A percentile compares a stretch with the other conserved stretches of the same genome.
Conservation (phyloP, 2,888 invertebrate species). For the Pyrgus malvae region DNA sequence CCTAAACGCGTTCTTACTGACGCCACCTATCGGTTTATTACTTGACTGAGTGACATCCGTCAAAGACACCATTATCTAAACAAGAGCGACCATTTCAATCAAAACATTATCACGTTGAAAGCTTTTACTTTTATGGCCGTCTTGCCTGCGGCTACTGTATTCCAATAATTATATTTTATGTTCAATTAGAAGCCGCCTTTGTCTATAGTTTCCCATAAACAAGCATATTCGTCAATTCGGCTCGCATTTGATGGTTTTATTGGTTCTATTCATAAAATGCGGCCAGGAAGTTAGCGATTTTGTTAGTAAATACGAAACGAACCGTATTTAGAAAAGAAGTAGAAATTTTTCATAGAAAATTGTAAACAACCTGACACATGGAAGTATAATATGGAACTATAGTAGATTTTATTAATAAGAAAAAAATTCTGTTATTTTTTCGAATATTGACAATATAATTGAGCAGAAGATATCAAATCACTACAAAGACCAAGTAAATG, state of each 20-base stretch:
- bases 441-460: no score
- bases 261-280: constrained; percentile 45
- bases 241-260: constrained; percentile 50
- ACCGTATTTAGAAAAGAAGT: no score
- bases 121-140: constrained; percentile 39
- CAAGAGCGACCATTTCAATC: constrained; percentile 15
- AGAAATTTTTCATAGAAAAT: no score
- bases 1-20: no score
- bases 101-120: constrained; percentile 32
- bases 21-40: no score
- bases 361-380: no score
- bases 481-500: no score
- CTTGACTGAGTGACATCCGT: no score
- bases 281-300: constrained; percentile 41
- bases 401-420: no score
- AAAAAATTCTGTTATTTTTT: no score
- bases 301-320: not conserved
- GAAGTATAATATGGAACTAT: no score
- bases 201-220: constrained; percentile 49
- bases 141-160: constrained; percentile 48
- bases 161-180: constrained; percentile 52
- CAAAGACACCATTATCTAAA: constrained; percentile 20
- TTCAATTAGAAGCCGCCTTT: constrained; percentile 52
- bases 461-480: no score
- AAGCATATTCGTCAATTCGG: constrained; percentile 48